Base-by-base conservation (phyloP, 2,888 invertebrate species). In the Pharmacophagus antenor region DNA sequence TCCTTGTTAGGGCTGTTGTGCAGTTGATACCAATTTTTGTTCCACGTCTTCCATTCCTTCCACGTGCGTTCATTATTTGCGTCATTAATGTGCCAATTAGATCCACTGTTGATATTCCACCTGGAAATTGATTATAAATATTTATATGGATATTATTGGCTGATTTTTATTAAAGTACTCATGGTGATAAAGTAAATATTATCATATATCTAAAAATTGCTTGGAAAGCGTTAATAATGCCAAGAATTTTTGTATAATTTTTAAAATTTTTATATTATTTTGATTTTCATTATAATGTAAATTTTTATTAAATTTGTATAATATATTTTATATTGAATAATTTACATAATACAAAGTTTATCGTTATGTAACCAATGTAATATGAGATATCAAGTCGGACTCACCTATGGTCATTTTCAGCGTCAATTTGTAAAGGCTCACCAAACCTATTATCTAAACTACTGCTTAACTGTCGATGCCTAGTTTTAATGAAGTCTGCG, bases 401-500 rank as follows among this genome's bases (percentile, higher is more conserved):
- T 62, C 64, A 62, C 22, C 62, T 63, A 46, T 66, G 64, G n/a
- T 63, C 67, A 22, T 62, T 59, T 2, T 68, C 68, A 31, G 66
- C 67, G 53, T 67, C 68, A 15, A 67, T 53, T 18, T 48, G 53
- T 58, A 25, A 61, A 62, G 21, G 20, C 3, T 56, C 62, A n/a
- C 82, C 80, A 56, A 82, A 82, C 22, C 75, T 68, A 47, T 79
- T 76, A 6, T 58, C 71, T 0, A 79, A 59, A 0, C 56, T 58
- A 51, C 37, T 54, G 0, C 60, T 72, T 0, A 71, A 78, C 1
- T 79, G 72, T 77, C 86, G 88, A 62, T 93, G 90, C 1, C 88
- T 81, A 1, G 80, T 82, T 57, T 83, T 82, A 51, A 93, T 79
- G 70, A 92, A 92, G 61, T 91, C 87, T 0, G 92, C 85, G 0